Base-by-base conservation (phyloP, 2,888 invertebrate genomes). In the Tenthredo distinguenda region DNA sequence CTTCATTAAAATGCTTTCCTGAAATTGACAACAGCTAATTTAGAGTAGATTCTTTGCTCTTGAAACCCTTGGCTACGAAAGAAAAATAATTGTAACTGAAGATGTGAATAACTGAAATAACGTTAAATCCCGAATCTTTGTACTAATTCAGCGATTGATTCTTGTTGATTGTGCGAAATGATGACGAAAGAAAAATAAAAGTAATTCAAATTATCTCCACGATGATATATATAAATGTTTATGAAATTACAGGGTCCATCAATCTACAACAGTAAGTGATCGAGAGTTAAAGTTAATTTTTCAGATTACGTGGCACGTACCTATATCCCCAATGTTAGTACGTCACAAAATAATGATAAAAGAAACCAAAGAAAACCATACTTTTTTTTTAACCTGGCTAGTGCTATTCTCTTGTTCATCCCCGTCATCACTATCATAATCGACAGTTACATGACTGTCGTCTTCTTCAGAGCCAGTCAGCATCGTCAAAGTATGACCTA, bases 401-500 rank as follows among this genome's bases (percentile, higher is more conserved):
- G 92, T 91, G 87, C 92, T 92, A 87, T 92, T 91, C 88, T 96
- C 96, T 0, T 95, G 95, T 87, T 96, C 96, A 90, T 97, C 97
- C 76, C 96, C 96, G 86, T 97, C 96, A 89, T 97, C 97, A 87
- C 97, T 97, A 90, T 97, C 97, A 84, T 96, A 97, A 88, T 95
- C 95, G 34, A 96, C 96, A 90, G 96, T 95, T 87, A 95, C 95
- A 21, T 95, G 94, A 0, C 95, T 95, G 86, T 97, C 97, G 90
- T 98, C 98, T 91, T 97, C 97, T 91, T 98, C 98, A 77, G 96
- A 97, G 6, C 98, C 98, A 0, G 99, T 98, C 74, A 99, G 94
- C 95, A 98, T 98, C 0, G 99, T 99, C 85, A 99, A 95, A 0
- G 99, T 99, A 93, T 99, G 98, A 0, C 99, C 99, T 58, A 99